Evolutionary conservation across 64 coral and sea anemone species (phyloP), one percentile per base, ranked within the genome.

Genomic region (Stichodactyla mertensii): DNA sequence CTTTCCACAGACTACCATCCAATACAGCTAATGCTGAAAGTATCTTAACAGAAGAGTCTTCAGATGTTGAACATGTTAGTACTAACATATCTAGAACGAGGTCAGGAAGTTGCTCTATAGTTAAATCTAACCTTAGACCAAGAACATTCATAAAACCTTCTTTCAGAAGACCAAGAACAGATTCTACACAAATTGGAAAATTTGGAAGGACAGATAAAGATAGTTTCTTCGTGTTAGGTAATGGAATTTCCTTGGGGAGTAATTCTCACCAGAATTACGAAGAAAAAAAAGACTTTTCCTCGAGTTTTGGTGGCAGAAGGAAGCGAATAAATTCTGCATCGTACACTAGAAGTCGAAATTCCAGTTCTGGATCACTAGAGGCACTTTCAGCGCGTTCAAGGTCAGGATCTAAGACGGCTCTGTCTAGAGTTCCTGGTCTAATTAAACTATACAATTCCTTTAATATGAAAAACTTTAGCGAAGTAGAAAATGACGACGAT

Each of bases 401-500:
- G 52, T 82, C 80, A 54, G 80, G 80, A 10, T 57, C 52, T 2
- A 55, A 20, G 9, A 55, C 52, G 14, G 1, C 52, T 13, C 14
- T 82, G 80, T 55, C 52, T 82, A 12, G 55, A 82, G 16, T 54
- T 57, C 80, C 80, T 54, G 80, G 80, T 2, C 14, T 82, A 55
- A 36, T 82, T 16, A 82, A 82, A 82, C n/a, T 55, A 9, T 53
- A 22, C 19, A 16, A 13, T 54, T 54, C 80, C 1, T 55, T 18
- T 10, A 16, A 52, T 55, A 81, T 23, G 80, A 54, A 22, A 24
- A 51, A 82, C 23, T 82, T 82, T 82, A 82, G 23, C 5, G 80
- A 82, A 55, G 80, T 82, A 22, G 55, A 82, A 57, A 4, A 82
- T 22, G 80, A 82, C 80, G 80, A 82, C 22, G 20, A 82, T 11